A percentile compares a stretch with the other conserved stretches of the same genome.
Evolutionary conservation across 2,888 invertebrate genomes (phyloP).

Genomic region (Ypsolopha scabrella): DNA sequence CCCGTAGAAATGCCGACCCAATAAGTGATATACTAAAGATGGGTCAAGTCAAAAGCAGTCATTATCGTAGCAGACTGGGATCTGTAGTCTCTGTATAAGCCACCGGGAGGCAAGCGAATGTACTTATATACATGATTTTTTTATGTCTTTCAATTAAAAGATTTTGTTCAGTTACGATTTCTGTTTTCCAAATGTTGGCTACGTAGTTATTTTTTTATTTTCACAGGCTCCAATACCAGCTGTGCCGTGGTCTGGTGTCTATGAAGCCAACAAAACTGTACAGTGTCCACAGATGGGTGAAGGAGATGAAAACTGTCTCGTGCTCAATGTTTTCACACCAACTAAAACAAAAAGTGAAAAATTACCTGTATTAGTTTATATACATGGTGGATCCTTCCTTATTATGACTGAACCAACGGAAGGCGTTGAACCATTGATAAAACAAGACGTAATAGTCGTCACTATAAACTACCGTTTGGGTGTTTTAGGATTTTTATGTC

Average conservation of each 20-base stretch:
- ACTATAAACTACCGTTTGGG: constrained; percentile 5
- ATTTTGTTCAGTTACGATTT: background rate
- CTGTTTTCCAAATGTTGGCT: background rate
- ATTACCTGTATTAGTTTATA: constrained; percentile 17
- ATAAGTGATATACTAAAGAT: too few species aligned
- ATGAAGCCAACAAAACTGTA: constrained; percentile 19
- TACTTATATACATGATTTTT: too few species aligned
- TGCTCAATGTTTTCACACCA: constrained; percentile 27
- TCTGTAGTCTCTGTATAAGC: too few species aligned
- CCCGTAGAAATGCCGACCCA: too few species aligned
- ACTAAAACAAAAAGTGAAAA: constrained; percentile 6
- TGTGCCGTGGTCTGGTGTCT: constrained; percentile 17
- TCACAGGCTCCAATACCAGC: constrained; percentile 6
- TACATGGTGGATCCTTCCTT: constrained; percentile 12
- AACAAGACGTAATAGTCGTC: background rate
- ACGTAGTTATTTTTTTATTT: background rate
- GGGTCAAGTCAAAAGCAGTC: too few species aligned
- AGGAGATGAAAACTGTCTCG: constrained; percentile 28
- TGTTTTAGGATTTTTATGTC: constrained; percentile 3
- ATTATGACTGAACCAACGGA: constrained; percentile 3
- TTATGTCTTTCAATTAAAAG: background rate
- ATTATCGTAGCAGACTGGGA: too few species aligned
- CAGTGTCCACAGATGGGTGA: constrained; percentile 22
- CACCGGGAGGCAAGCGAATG: too few species aligned
- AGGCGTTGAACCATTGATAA: background rate